A percentile compares a stretch with the other conserved stretches of the same genome.
These are phyloP conservation scores for Cephalopholis sonnerati DNA, from an alignment of 2,113 vertebrate genomes.

Conservation along the genomic window DNA sequence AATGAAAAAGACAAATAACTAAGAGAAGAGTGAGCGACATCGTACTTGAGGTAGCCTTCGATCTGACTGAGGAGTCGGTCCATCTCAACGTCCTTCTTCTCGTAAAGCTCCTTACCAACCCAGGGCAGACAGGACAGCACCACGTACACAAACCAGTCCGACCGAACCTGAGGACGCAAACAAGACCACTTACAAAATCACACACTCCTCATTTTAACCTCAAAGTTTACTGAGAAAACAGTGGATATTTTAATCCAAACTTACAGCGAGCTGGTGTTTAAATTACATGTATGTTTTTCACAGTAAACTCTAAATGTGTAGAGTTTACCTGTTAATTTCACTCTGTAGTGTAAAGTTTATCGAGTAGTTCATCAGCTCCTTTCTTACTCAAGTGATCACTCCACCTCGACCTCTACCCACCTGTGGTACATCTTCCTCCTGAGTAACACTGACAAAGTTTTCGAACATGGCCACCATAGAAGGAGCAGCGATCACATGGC, in stretches of 20 bases:
- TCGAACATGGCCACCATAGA: constrained; percentile 99
- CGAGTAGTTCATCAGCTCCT: too few species aligned
- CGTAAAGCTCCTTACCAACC: constrained; percentile 98
- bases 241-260: neutral
- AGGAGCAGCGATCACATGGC: constrained; percentile 97
- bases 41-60: constrained; percentile 96
- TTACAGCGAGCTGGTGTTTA: neutral
- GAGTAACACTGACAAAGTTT: constrained; percentile 95
- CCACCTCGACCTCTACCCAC: constrained; percentile 75
- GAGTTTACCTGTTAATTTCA: neutral
- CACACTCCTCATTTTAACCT: accelerated
- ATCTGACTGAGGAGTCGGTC: constrained; percentile 94
- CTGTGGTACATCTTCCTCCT: constrained; percentile 98
- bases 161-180: constrained; percentile 87
- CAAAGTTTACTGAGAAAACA: too few species aligned
- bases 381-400: too few species aligned
- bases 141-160: constrained; percentile 96
- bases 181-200: neutral
- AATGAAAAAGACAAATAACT: neutral
- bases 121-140: constrained; percentile 96
- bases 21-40: neutral
- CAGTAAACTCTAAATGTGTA: neutral
- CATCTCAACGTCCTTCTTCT: constrained; percentile 99
- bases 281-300: too few species aligned
- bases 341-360: too few species aligned